Evolutionary conservation across 53 echinoderm and acorn worm genomes (phyloP).

Genomic region (Paracentrotus lividus): DNA sequence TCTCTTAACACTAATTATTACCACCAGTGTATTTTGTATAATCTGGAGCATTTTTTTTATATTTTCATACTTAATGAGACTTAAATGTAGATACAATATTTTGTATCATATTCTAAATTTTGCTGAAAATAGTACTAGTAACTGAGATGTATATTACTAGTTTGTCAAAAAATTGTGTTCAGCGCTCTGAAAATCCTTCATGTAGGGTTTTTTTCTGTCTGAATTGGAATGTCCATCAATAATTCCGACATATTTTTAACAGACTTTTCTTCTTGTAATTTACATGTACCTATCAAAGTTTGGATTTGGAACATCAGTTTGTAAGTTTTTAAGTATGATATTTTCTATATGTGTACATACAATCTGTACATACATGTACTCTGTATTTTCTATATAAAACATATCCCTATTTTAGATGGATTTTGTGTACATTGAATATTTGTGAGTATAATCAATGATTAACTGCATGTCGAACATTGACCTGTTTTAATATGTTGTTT

Average conservation of each 20-base stretch:
- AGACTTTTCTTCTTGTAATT: not conserved
- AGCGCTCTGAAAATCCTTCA: too few relatives aligned
- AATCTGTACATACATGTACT: slow-evolving; percentile 49
- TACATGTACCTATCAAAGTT: not conserved
- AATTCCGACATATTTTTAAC: not conserved
- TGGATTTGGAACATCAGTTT: not conserved
- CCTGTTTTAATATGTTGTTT: not conserved
- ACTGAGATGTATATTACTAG: too few relatives aligned
- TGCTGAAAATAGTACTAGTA: too few relatives aligned
- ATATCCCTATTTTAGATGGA: slow-evolving; percentile 38
- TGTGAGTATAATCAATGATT: not conserved
- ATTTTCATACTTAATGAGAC: too few relatives aligned
- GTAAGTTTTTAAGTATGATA: not conserved
- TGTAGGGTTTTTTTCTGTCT: too few relatives aligned
- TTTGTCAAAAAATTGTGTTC: too few relatives aligned
- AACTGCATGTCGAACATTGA: not conserved
- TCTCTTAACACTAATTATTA: too few relatives aligned
- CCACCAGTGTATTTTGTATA: too few relatives aligned
- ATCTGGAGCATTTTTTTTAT: too few relatives aligned
- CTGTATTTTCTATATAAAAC: slow-evolving; percentile 57
- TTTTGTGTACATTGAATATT: slow-evolving; percentile 24
- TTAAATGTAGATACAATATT: too few relatives aligned
- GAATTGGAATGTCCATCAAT: not conserved
- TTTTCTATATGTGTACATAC: slow-evolving; percentile 51
- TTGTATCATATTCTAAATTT: too few relatives aligned